phyloP scores from a whole-genome alignment of 2,888 invertebrate genomes.

The Tiliacea citrago region DNA sequence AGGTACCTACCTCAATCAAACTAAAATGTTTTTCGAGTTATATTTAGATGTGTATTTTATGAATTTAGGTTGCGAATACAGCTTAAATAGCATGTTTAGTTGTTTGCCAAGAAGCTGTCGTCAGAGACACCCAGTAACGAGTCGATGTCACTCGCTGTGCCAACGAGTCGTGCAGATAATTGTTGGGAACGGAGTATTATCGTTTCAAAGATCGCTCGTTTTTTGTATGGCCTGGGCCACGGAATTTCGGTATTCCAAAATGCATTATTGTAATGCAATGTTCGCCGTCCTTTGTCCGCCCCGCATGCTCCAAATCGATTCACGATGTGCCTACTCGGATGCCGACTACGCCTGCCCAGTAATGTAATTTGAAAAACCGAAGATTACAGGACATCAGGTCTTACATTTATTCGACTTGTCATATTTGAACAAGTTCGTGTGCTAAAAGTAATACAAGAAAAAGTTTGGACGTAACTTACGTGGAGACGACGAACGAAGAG shows the following conservation, averaged over 20 bases:
- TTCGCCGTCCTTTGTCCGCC: slow-evolving; percentile 71
- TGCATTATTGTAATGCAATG: slow-evolving; percentile 76
- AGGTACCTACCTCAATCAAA: not conserved
- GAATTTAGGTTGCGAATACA: slow-evolving; percentile 4
- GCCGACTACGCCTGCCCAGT: slow-evolving; percentile 50
- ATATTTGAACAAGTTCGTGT: slow-evolving; percentile 54
- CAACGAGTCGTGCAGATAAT: slow-evolving; percentile 48
- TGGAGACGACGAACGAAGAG: slow-evolving; percentile 21
- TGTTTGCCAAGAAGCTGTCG: slow-evolving; percentile 61
- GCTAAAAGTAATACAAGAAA: slow-evolving; percentile 56
- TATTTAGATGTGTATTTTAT: not conserved
- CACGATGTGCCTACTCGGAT: slow-evolving; percentile 60
- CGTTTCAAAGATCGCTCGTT: slow-evolving; percentile 41
- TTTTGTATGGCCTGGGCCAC: slow-evolving; percentile 52
- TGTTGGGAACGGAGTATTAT: slow-evolving; percentile 34
- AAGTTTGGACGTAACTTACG: slow-evolving; percentile 48
- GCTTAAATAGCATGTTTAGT: slow-evolving; percentile 27
- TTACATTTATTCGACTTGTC: slow-evolving; percentile 51
- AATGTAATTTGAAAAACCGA: slow-evolving; percentile 69
- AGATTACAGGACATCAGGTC: slow-evolving; percentile 59
- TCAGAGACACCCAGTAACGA: slow-evolving; percentile 25
- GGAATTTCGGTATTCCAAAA: slow-evolving; percentile 69
- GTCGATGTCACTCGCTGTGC: slow-evolving; percentile 31
- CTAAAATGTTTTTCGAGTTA: slow-evolving; percentile 28
- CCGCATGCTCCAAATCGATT: slow-evolving; percentile 74